Evolutionary conservation across 1,140 invertebrate genomes (phyloP), one percentile per base, ranked within the genome.

Genomic region (Heliconius nattereri): DNA sequence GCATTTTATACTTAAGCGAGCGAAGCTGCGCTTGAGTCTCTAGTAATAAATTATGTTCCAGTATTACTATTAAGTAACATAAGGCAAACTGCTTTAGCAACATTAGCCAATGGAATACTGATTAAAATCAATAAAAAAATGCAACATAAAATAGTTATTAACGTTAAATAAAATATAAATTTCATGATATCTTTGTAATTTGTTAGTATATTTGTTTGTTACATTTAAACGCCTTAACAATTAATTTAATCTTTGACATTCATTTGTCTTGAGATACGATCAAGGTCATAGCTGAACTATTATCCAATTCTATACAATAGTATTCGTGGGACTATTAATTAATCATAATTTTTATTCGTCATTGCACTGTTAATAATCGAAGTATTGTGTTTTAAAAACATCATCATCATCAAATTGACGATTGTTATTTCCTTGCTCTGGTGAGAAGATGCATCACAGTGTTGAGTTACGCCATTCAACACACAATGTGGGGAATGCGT

Each of bases 191-290:
- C 60, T 66, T 29, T 29, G 26, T 29, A 29, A 45, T 66, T 29
- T 66, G 60, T 66, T 66, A 29, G 60, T 66, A 7, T 66, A 66
- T 66, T 16, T 66, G 60, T 29, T 66, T 66, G 60, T 29, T 66
- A 66, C 60, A 29, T 66, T 66, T 66, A 29, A 66, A 66, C 23
- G 3, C 26, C 26, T 66, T 66, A 66, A 66, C 60, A 16, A 66
- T 66, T 29, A 29, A 66, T 60, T 66, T 66, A 66, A 29, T 66
- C 60, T 66, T 16, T 29, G 60, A 66, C 60, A 66, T 66, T 66
- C 60, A 66, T 26, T n/a, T 66, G 26, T 26, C 60, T 29, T 60
- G 23, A 66, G 60, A 66, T 66, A 66, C 23, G 23, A 66, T 66
- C 60, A 66, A 66, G 60, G 60, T 26, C 26, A 66, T 60, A 60